phyloP scores from a whole-genome alignment of 2,888 invertebrate species.

The Microchrysa polita region DNA sequence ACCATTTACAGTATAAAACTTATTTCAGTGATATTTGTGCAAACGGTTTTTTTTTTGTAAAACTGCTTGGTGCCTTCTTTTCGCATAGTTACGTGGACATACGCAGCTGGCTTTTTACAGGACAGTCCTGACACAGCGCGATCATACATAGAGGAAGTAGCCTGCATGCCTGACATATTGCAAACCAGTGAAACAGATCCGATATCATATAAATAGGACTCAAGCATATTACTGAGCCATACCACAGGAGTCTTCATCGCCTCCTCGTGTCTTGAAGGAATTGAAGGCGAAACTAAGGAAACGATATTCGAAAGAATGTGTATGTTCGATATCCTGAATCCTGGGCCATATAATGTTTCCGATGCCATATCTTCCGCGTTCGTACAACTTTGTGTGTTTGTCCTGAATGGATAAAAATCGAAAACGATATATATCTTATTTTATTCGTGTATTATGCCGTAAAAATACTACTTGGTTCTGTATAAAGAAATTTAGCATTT shows the following conservation, averaged over 20 bases:
- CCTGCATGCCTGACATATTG: background rate
- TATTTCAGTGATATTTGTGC: background rate
- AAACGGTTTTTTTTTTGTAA: background rate
- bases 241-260: background rate
- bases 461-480: conserved; percentile 24
- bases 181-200: background rate
- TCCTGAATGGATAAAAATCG: conserved; percentile 33
- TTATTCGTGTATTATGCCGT: conserved; percentile 32
- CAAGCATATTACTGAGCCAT: background rate
- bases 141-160: no score
- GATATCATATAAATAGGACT: background rate
- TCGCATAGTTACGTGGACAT: background rate
- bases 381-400: conserved; percentile 1
- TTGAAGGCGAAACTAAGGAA: background rate
- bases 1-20: conserved; percentile 8
- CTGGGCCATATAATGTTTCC: conserved; percentile 3
- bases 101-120: background rate
- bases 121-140: background rate
- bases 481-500: conserved; percentile 37
- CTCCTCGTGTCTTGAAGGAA: background rate
- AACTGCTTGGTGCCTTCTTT: background rate
- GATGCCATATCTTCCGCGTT: background rate
- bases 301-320: background rate
- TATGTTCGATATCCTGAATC: conserved; percentile 17
- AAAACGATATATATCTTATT: conserved; percentile 31